phyloP scores from a whole-genome alignment of 2,797 vertebrate genomes.

The Sebastes kiyomatsui region DNA sequence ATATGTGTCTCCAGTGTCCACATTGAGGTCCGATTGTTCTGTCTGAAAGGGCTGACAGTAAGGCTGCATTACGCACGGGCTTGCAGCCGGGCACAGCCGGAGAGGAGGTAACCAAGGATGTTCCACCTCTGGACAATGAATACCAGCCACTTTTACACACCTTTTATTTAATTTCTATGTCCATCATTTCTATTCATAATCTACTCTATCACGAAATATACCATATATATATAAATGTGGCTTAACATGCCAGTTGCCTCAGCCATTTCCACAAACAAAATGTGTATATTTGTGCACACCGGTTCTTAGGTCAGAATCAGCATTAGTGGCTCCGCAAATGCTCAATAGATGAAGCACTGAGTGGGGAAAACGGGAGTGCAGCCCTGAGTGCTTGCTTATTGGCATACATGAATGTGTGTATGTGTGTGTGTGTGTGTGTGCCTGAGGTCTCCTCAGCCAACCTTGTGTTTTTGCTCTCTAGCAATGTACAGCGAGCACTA shows the following conservation, averaged over 20 bases:
- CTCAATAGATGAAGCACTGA: constrained; percentile 4
- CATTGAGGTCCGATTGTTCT: too few species aligned
- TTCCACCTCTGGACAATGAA: not conserved
- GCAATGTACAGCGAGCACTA: not conserved
- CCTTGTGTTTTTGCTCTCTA: constrained; percentile 4
- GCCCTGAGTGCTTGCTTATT: not conserved
- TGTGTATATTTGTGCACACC: not conserved
- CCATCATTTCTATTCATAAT: not conserved
- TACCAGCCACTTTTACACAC: not conserved
- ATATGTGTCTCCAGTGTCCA: too few species aligned
- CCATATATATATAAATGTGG: not conserved
- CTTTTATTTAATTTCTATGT: not conserved
- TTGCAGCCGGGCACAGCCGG: too few species aligned
- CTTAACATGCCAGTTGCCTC: not conserved
- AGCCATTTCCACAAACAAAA: not conserved
- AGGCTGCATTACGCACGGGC: too few species aligned
- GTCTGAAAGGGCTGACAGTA: too few species aligned
- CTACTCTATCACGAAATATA: not conserved
- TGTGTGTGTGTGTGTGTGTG: not conserved
- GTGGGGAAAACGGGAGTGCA: not conserved
- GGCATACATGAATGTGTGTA: not conserved
- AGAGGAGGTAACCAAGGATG: not conserved
- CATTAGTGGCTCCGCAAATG: not conserved
- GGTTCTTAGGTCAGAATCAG: not conserved
- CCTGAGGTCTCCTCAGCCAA: constrained; percentile 1